Base-by-base conservation (phyloP, 2,888 invertebrate species). In the Lagria hirta region DNA sequence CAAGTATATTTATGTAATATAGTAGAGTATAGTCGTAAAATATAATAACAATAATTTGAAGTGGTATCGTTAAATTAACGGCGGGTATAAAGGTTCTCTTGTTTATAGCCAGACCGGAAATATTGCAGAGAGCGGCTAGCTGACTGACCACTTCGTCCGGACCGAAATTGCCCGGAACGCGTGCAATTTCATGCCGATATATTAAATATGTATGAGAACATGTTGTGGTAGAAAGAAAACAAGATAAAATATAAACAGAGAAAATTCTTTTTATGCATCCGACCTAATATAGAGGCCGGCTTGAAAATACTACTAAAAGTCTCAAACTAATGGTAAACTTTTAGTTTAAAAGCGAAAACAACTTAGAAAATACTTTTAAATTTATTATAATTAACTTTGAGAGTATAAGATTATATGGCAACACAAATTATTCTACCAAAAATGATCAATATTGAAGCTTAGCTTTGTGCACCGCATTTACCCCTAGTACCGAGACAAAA, bases 11-110 rank as follows among this genome's bases (percentile, higher is more conserved):
- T 45, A 36, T 45, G 37, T 49, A 45, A 45, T 49, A 49, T 45
- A 42, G 45, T 37, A 33, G 45, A 49, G 45, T 49, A 33, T 35
- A 33, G 14, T 36, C 55, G 54, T 60, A 59, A 60, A 60, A 55
- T 57, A 59, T 60, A 59, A 58, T 60, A 60, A 60, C 58, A 59
- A 60, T 60, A 60, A 59, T 60, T 59, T 56, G 55, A 55, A 57
- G 59, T 52, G 58, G 58, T 56, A 57, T 58, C 59, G 59, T 58
- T 59, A 55, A 61, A 59, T 57, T 54, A 58, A 58, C 52, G 55
- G 55, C 48, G 48, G 55, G 52, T 49, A 51, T 58, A 59, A 58
- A 57, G 55, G 58, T 54, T 55, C 55, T 54, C 57, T 58, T 58
- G 61, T 61, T 61, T 61, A 61, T 56, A 55, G 54, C 50, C 50